Evolutionary conservation across 2,888 invertebrate species (phyloP).

Genomic region (Drosophila pseudotakahashii): DNA sequence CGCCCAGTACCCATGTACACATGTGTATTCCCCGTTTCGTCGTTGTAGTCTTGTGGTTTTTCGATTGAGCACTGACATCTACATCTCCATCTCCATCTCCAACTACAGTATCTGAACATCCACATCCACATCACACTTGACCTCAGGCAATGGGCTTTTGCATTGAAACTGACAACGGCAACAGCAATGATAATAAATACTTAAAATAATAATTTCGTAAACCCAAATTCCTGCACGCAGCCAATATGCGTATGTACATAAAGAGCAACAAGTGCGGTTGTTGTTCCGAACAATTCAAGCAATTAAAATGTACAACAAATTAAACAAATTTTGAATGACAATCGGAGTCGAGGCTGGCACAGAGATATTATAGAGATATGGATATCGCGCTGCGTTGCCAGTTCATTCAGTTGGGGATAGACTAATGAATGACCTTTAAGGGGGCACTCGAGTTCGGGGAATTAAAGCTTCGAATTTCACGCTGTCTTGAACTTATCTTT

Average conservation of each 20-base stretch:
- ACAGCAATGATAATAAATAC: constrained; percentile 31
- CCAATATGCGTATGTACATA: constrained; percentile 24
- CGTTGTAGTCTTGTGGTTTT: constrained; percentile 61
- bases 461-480: background rate
- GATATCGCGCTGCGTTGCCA: constrained; percentile 6
- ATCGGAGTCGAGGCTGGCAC: constrained; percentile 39
- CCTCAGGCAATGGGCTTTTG: constrained; percentile 60
- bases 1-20: constrained; percentile 27
- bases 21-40: constrained; percentile 16
- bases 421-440: constrained; percentile 30
- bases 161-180: constrained; percentile 44
- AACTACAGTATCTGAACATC: background rate
- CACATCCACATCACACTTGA: constrained; percentile 59
- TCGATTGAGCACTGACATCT: constrained; percentile 35
- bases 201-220: constrained; percentile 51
- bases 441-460: constrained; percentile 1
- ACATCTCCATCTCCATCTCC: constrained; percentile 9
- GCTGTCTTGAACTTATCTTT: background rate
- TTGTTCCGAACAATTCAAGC: constrained; percentile 47
- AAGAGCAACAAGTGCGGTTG: constrained; percentile 23
- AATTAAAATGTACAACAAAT: constrained; percentile 72
- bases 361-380: constrained; percentile 27
- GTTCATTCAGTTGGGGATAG: constrained; percentile 16
- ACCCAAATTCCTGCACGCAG: constrained; percentile 71
- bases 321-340: constrained; percentile 71